These are phyloP conservation scores for Pyralis farinalis DNA, from an alignment of 2,888 invertebrate species.

Conservation along the genomic window DNA sequence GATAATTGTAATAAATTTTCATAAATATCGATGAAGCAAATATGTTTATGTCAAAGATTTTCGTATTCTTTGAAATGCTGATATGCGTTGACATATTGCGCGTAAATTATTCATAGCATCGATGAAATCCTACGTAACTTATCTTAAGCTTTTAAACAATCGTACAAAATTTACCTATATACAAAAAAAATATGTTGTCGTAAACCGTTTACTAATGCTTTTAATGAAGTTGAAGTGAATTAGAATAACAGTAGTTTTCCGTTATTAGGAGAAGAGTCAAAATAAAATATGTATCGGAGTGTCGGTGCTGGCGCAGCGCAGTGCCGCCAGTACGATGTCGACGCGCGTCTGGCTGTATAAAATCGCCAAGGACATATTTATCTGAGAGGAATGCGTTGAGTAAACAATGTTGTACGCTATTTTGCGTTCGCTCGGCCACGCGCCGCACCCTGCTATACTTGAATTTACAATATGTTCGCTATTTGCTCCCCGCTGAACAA, in stretches of 20 bases:
- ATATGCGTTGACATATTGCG: background rate
- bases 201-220: conserved; percentile 4
- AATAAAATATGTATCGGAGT: conserved; percentile 46
- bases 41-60: too few relatives aligned
- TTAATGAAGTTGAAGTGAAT: too few relatives aligned
- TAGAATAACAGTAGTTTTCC: conserved; percentile 2
- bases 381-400: conserved; percentile 71
- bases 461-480: conserved; percentile 15
- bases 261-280: conserved; percentile 42
- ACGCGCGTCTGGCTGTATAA: conserved; percentile 53
- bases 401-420: conserved; percentile 69
- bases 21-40: too few relatives aligned
- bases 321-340: conserved; percentile 34
- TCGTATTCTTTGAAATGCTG: background rate
- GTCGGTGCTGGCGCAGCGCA: conserved; percentile 26
- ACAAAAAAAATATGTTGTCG: too few relatives aligned
- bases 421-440: conserved; percentile 44
- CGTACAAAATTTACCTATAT: too few relatives aligned
- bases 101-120: background rate
- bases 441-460: conserved; percentile 46
- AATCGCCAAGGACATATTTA: conserved; percentile 76
- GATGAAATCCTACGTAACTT: too few relatives aligned
- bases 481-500: background rate
- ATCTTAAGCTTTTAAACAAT: too few relatives aligned
- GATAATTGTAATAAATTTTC: conserved; percentile 22